phyloP scores from a whole-genome alignment of 2,888 invertebrate species.

The Apamea monoglypha region DNA sequence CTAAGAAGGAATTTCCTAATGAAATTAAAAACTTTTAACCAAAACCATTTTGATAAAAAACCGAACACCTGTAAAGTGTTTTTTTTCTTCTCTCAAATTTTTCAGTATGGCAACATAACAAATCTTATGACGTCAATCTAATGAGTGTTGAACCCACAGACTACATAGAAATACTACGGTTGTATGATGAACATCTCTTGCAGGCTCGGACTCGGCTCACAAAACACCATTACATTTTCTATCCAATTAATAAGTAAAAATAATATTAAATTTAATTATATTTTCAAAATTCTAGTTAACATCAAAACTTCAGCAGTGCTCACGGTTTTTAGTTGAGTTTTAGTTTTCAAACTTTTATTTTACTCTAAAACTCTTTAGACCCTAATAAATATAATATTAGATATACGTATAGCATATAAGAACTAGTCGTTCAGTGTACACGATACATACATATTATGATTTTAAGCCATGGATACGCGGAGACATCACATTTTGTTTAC shows the following conservation, averaged over 20 bases:
- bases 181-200: neutral
- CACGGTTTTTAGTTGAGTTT: neutral
- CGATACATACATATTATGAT: neutral
- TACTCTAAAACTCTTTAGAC: neutral
- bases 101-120: constrained; percentile 71
- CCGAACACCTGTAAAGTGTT: constrained; percentile 83
- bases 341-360: neutral
- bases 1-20: constrained; percentile 68
- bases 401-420: too few species aligned
- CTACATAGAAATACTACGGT: neutral
- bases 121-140: constrained; percentile 56
- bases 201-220: neutral
- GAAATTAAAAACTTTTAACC: constrained; percentile 83
- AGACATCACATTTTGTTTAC: neutral
- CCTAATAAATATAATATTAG: too few species aligned
- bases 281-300: neutral
- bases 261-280: neutral
- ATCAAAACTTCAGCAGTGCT: neutral
- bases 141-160: constrained; percentile 8
- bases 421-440: neutral
- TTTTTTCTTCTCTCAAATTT: constrained; percentile 57
- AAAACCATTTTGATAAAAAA: constrained; percentile 87
- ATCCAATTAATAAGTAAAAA: neutral
- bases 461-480: too few species aligned
- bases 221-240: neutral